Base-by-base conservation (phyloP, 30 jellyfish, hydroid and myxozoan species). In the Haliclystus octoradiatus region DNA sequence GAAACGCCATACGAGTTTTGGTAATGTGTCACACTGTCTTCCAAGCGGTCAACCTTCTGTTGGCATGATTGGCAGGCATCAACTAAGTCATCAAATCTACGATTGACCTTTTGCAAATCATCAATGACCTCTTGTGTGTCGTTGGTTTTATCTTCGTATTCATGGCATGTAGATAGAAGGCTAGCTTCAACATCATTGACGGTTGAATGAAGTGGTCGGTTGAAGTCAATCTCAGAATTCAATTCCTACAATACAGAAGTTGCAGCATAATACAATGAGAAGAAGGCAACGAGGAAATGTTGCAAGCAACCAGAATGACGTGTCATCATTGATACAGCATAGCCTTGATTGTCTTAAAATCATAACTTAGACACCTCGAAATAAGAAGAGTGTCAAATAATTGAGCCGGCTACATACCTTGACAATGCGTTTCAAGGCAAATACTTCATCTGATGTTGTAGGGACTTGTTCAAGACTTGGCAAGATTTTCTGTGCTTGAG, bases 401-500 rank as follows among this genome's bases (percentile, higher is more conserved):
- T n/a, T n/a, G n/a, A n/a, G n/a, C 19, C 57, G 57, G 57, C 9
- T 40, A 19, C 19, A 5, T 19, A 40, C 57, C 57, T 40, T 40
- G 57, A 40, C 57, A 40, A 40, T 40, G 57, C 57, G 57, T 27
- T 69, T 68, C 50, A 26, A 53, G 0, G 50, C 66, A 49, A 27
- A 47, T 26, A 50, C 52, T 15, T 77, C 80, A 31, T 87, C 89
- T 47, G 60, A 47, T 26, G 80, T 62, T 25, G 72, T 34, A 35
- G 97, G 93, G 29, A 88, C 88, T 33, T 67, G 72, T 33, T 77
- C 81, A 9, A 69, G 53, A 32, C 69, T 71, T 65, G 70, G 50
- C 71, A 88, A n/a, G 30, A 49, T 69, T 3, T 31, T 63, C 53
- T 88, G 94, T 1, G 84, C 34, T 3, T 79, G 88, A 26, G 34